Conservation (phyloP, 2,888 invertebrate species). For the Drosophila falleni region DNA sequence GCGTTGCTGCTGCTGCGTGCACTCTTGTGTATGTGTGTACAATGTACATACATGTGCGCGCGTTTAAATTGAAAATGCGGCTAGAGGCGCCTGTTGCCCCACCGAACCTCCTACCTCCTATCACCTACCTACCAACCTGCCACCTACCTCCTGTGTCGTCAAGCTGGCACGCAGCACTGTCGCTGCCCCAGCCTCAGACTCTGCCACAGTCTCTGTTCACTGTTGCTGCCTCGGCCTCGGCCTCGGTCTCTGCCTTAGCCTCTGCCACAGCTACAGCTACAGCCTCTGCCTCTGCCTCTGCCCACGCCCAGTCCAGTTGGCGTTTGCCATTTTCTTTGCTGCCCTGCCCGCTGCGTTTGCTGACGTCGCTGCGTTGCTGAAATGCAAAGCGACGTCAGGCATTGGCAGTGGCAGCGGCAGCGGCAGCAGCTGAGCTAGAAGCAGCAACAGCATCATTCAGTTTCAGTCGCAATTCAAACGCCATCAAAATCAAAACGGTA, state of each 20-base stretch:
- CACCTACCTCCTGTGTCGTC: neutral
- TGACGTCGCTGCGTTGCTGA: constrained; percentile 39
- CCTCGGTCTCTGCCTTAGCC: constrained; percentile 2
- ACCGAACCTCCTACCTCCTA: neutral
- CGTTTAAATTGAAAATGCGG: constrained; percentile 75
- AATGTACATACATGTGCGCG: constrained; percentile 40
- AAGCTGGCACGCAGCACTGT: constrained; percentile 1
- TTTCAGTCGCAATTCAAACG: constrained; percentile 81
- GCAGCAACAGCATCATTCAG: constrained; percentile 73
- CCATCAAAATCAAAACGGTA: constrained; percentile 82
- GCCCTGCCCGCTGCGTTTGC: constrained; percentile 40
- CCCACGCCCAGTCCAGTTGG: constrained; percentile 51
- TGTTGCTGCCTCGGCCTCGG: neutral
- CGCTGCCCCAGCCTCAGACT: constrained; percentile 4
- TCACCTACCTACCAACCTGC: neutral
- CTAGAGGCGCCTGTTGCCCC: constrained; percentile 30
- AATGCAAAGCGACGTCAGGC: constrained; percentile 37
- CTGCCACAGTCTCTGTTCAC: constrained; percentile 39
- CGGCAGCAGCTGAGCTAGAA: constrained; percentile 40
- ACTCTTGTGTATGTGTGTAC: constrained; percentile 18
- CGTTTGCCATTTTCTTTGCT: constrained; percentile 63
- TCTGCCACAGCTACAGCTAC: constrained; percentile 32
- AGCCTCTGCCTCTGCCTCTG: constrained; percentile 28
- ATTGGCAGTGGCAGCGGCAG: constrained; percentile 14
- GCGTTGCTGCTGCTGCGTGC: constrained; percentile 33